Conservation (phyloP, 2,888 invertebrate species). For the Drosophila aldrichi region DNA sequence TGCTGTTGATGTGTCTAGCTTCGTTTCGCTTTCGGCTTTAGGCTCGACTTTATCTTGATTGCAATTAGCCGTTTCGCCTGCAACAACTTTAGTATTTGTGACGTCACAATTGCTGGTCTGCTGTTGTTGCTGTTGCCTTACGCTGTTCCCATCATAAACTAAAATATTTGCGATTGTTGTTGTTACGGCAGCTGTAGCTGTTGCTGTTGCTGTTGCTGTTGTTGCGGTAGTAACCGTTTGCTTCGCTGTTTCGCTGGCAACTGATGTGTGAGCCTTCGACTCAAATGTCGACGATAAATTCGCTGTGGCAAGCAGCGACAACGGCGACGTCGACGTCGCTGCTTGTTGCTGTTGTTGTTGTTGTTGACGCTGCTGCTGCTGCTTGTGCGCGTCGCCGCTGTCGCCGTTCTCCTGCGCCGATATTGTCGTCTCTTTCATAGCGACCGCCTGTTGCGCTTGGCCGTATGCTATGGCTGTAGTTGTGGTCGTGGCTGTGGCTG, state of each 20-base stretch:
- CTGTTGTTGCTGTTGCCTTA: constrained; percentile 19
- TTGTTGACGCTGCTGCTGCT: constrained; percentile 18
- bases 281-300: constrained; percentile 79
- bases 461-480: constrained; percentile 32
- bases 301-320: constrained; percentile 65
- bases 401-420: constrained; percentile 46
- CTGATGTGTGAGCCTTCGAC: constrained; percentile 83
- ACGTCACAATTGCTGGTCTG: constrained; percentile 43
- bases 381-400: constrained; percentile 19
- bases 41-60: constrained; percentile 53
- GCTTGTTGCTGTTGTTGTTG: constrained; percentile 38
- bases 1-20: constrained; percentile 34
- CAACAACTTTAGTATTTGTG: constrained; percentile 27
- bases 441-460: constrained; percentile 49
- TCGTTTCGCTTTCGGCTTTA: constrained; percentile 49
- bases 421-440: constrained; percentile 60
- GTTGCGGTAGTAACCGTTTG: constrained; percentile 74
- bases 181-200: constrained; percentile 42
- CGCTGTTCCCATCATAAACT: constrained; percentile 40
- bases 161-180: constrained; percentile 34
- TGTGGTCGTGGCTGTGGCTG: constrained; percentile 12
- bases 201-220: constrained; percentile 41
- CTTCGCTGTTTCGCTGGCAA: constrained; percentile 84
- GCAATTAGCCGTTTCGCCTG: constrained; percentile 44
- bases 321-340: constrained; percentile 54